Conservation (phyloP, 2,113 vertebrate genomes). For the Setophaga petechia region DNA sequence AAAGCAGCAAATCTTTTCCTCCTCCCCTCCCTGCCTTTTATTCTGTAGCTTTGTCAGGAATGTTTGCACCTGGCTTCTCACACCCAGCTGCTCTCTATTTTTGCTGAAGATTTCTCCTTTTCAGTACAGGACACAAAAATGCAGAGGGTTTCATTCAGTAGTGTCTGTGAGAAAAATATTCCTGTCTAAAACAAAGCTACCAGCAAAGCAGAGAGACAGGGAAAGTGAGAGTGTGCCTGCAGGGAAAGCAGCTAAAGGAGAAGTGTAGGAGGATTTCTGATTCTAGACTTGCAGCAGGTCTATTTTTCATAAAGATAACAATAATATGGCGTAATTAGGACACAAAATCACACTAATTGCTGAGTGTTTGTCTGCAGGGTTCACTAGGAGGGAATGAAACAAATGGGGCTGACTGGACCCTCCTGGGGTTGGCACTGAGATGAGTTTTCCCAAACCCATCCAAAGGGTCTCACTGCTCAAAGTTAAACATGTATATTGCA, state of each 20-base stretch:
- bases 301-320: constrained; percentile 43
- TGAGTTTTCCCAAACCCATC: not conserved
- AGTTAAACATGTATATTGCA: not conserved
- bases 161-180: not conserved
- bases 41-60: not conserved
- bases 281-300: constrained; percentile 23
- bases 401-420: not conserved
- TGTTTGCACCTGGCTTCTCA: not conserved
- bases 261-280: constrained; percentile 51
- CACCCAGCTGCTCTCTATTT: not conserved
- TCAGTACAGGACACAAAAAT: not conserved
- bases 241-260: constrained; percentile 17
- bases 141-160: not conserved
- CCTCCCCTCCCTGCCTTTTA: not conserved
- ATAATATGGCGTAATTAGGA: constrained; percentile 15
- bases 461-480: not conserved
- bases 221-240: not conserved
- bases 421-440: not conserved
- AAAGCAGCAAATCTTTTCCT: not conserved
- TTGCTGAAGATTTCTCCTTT: not conserved
- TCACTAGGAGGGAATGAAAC: not conserved
- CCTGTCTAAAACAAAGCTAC: not conserved
- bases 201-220: not conserved
- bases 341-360: constrained; percentile 6
- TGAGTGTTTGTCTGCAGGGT: not conserved